Evolutionary conservation across 92 coral and sea anemone species (phyloP), one percentile per base, ranked within the genome.

Genomic region (Epizoanthus stellaris): DNA sequence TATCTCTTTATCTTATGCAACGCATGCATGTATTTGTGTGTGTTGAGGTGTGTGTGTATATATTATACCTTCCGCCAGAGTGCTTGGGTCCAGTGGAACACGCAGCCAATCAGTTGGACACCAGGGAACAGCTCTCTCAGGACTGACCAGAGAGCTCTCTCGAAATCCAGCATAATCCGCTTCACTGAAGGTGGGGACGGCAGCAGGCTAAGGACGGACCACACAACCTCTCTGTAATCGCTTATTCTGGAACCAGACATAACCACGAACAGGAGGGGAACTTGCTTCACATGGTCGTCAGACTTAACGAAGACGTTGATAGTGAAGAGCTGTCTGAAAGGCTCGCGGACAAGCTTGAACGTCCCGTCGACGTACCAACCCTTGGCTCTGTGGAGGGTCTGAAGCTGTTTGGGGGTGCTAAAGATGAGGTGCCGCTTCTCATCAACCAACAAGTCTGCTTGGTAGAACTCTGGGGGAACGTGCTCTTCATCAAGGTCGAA

Each of bases 241-340:
- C 16, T 54, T 3, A 12, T 76, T 64, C 40, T 85, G 2, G 23
- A 0, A 57, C 88, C 82, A 15, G 88, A 39, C 88, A 72, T 85
- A 0, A 85, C 2, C 4, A 57, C 81, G 9, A 84, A 84, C 15
- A 72, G 13, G 21, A 84, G 63, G 42, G 87, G 87, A 0, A 85
- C 88, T 61, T 73, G 73, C 64, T 72, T 85, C 1, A 56, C 88
- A 11, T 39, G 47, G 30, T 38, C 71, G 8, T 39, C 82, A 30
- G 14, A 25, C 17, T 20, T 39, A 0, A 85, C 88, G 30, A 85
- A 85, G 25, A 59, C 72, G 58, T 85, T 58, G 21, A 73, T 74
- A 1, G 63, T 21, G 57, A 85, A 60, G 6, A 85, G 88, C 80
- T 85, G 82, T 0, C 73, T 68, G 82, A 85, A 85, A 4, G 88